These are phyloP conservation scores for Anableps anableps DNA, from an alignment of 2,797 vertebrate species.

Conservation along the genomic window DNA sequence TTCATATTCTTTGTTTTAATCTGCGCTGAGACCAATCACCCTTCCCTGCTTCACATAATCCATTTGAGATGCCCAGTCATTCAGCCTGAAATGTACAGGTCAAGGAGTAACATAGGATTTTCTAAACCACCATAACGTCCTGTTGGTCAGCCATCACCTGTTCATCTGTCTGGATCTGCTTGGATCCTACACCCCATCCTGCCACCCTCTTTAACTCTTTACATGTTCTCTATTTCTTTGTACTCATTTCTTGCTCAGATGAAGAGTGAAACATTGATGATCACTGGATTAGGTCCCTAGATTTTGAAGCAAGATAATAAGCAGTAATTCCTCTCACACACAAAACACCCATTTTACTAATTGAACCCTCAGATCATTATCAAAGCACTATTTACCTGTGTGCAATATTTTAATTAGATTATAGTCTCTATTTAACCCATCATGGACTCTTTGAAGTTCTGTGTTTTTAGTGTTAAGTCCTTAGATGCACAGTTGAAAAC, in stretches of 20 bases:
- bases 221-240: conserved; percentile 33
- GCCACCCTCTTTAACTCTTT: neutral
- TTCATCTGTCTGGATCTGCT: neutral
- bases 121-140: neutral
- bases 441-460: conserved; percentile 95
- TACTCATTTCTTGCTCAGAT: conserved; percentile 61
- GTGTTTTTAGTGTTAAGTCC: conserved; percentile 94
- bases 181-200: neutral
- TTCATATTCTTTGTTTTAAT: no score
- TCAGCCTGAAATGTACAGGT: neutral
- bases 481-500: conserved; percentile 89
- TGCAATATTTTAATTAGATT: conserved; percentile 99
- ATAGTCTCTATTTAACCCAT: conserved; percentile 99
- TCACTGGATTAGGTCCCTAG: conserved; percentile 78
- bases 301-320: conserved; percentile 79
- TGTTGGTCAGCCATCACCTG: neutral
- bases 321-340: conserved; percentile 84
- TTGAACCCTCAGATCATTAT: conserved; percentile 96
- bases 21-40: neutral
- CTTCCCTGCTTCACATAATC: neutral
- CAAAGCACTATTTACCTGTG: conserved; percentile 97
- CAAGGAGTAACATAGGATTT: neutral
- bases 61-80: neutral
- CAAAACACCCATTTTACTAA: conserved; percentile 88
- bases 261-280: conserved; percentile 78